Conservation (phyloP, 2,113 vertebrate genomes). For the Cairina moschata region DNA sequence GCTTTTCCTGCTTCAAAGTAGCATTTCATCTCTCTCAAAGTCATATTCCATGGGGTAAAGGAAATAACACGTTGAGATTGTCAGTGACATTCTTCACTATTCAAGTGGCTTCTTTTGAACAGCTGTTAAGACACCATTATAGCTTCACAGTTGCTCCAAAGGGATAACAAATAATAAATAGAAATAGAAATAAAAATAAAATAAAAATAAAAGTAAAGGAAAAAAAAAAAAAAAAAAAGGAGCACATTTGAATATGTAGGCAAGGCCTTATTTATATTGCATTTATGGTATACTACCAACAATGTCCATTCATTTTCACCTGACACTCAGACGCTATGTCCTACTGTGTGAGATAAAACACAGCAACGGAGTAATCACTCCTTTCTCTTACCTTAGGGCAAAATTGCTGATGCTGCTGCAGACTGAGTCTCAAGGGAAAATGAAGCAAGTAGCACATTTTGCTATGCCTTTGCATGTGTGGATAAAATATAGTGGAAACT, state of each 20-base stretch:
- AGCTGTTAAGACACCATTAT: neutral
- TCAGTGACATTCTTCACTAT: constrained; percentile 5
- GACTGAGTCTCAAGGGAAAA: neutral
- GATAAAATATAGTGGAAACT: neutral
- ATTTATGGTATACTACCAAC: neutral
- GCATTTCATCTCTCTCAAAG: constrained; percentile 37
- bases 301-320: neutral
- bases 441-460: neutral
- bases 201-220: neutral
- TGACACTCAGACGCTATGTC: neutral
- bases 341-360: neutral
- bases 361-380: neutral
- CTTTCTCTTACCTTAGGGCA: neutral
- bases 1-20: neutral
- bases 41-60: neutral
- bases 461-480: neutral
- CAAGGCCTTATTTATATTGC: neutral
- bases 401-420: neutral
- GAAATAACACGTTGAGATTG: neutral
- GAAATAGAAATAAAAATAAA: neutral
- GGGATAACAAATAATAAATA: constrained; percentile 31
- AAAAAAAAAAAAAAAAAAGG: neutral
- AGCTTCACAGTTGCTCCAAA: constrained; percentile 2
- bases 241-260: neutral
- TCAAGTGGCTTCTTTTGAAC: constrained; percentile 42